Conservation (phyloP, 2,888 invertebrate species). For the Kuschelorhynchus macadamiae region DNA sequence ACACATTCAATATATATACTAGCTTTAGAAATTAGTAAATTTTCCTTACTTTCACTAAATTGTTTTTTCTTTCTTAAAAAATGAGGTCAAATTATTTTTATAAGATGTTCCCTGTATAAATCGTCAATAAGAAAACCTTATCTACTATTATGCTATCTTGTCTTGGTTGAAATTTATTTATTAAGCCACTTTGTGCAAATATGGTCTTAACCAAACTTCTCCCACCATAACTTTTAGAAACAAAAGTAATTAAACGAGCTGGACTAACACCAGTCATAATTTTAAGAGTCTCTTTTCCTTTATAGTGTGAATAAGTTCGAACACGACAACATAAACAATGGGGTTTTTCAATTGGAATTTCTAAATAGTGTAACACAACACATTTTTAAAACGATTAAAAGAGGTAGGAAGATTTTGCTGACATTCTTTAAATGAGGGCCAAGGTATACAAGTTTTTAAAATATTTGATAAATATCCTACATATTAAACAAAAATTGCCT, state of each 20-base stretch:
- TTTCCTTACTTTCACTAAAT: neutral
- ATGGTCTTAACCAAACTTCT: neutral
- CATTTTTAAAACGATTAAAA: neutral
- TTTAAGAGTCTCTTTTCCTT: neutral
- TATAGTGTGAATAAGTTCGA: constrained; percentile 8
- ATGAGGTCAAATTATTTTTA: neutral
- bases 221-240: neutral
- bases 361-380: neutral
- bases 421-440: too few species aligned
- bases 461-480: neutral
- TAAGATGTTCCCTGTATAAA: neutral
- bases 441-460: neutral
- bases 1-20: constrained; percentile 6
- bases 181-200: neutral
- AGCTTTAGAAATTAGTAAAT: neutral
- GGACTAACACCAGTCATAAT: constrained; percentile 11
- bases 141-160: neutral
- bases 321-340: too few species aligned
- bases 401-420: neutral
- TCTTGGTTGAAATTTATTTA: neutral
- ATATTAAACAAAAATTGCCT: neutral
- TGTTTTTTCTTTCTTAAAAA: constrained; percentile 14
- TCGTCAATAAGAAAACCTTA: neutral
- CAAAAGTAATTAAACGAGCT: constrained; percentile 3
- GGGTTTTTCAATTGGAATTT: neutral